Conservation (phyloP, 2,888 invertebrate species). For the Colletes collaris region DNA sequence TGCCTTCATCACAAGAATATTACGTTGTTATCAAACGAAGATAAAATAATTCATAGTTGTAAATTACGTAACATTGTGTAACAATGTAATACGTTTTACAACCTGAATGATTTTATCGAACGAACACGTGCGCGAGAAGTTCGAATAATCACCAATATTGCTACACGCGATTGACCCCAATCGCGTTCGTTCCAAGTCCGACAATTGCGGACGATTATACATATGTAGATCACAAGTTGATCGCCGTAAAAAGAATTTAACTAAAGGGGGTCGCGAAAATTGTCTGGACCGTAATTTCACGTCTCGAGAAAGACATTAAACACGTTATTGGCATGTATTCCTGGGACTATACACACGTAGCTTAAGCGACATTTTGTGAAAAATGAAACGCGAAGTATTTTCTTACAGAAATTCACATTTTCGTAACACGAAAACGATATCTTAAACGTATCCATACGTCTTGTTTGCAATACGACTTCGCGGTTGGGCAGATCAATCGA, state of each 20-base stretch:
- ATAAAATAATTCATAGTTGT: not conserved
- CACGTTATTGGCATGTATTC: too few relatives aligned
- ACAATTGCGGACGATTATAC: constrained; percentile 54
- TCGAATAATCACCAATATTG: constrained; percentile 46
- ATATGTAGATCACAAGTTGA: constrained; percentile 23
- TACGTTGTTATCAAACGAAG: too few relatives aligned
- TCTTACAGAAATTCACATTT: not conserved
- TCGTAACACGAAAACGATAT: too few relatives aligned
- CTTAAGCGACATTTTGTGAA: not conserved
- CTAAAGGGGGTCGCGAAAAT: constrained; percentile 11
- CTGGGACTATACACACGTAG: not conserved
- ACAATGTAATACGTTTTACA: constrained; percentile 13
- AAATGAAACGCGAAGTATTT: not conserved
- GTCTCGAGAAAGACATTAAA: not conserved
- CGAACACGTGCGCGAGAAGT: constrained; percentile 33
- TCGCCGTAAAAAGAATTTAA: constrained; percentile 32
- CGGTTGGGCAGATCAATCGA: not conserved
- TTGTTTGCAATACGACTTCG: too few relatives aligned
- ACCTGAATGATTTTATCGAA: constrained; percentile 34
- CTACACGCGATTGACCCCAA: constrained; percentile 53
- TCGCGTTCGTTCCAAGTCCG: constrained; percentile 42
- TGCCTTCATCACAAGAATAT: too few relatives aligned
- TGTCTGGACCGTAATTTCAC: not conserved
- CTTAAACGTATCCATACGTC: too few relatives aligned
- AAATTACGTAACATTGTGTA: not conserved